Conservation (phyloP, 1,140 invertebrate genomes). For the Megalonaias nervosa region DNA sequence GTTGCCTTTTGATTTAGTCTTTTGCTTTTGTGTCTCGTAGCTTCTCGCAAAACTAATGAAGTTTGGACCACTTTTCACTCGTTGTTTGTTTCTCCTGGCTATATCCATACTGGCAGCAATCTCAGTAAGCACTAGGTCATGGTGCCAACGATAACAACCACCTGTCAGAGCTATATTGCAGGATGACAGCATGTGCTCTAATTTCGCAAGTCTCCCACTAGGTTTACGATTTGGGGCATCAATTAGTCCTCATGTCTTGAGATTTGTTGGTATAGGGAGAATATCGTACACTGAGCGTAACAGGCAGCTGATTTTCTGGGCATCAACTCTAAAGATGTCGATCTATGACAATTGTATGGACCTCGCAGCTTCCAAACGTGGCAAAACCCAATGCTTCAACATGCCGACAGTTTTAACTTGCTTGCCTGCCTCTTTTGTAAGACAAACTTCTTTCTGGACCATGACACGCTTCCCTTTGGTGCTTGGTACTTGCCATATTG, state of each 20-base stretch:
- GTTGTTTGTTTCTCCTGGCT: neutral
- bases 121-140: conserved; percentile 9
- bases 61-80: neutral
- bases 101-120: neutral
- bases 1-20: conserved; percentile 11
- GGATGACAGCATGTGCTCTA: neutral
- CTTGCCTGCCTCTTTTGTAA: conserved; percentile 14
- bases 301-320: neutral
- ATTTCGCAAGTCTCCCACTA: conserved; percentile 19
- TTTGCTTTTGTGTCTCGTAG: neutral
- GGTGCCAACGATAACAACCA: conserved; percentile 15
- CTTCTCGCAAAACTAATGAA: neutral
- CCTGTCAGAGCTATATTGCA: neutral
- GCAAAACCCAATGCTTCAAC: conserved; percentile 13
- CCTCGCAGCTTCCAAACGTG: conserved; percentile 9
- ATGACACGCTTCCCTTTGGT: conserved; percentile 1
- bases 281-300: conserved; percentile 20
- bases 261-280: conserved; percentile 11
- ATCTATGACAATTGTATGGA: conserved; percentile 15
- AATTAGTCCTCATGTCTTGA: neutral
- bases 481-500: neutral
- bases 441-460: conserved; percentile 12
- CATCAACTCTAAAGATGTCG: neutral
- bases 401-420: neutral
- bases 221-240: conserved; percentile 15